Evolutionary conservation across 2,888 invertebrate species (phyloP).

Genomic region (Hoplodrina blanda): DNA sequence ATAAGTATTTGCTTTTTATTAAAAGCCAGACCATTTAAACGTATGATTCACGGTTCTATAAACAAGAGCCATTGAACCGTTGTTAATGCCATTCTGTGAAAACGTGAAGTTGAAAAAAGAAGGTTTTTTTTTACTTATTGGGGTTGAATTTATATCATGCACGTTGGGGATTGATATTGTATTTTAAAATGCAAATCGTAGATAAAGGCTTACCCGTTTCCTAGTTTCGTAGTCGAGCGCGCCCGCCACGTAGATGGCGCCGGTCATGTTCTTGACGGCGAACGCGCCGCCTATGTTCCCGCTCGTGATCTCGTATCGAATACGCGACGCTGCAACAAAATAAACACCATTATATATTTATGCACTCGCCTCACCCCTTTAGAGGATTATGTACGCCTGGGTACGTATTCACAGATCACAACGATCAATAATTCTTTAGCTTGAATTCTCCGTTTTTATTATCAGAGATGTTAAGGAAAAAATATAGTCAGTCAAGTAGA

Average conservation of each 20-base stretch:
- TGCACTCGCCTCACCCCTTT: conserved; percentile 31
- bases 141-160: conserved; percentile 25
- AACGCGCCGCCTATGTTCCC: conserved; percentile 99
- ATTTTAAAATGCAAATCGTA: conserved; percentile 48
- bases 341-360: conserved; percentile 67
- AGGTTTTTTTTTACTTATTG: conserved; percentile 25
- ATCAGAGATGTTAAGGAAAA: conserved; percentile 28
- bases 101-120: conserved; percentile 37
- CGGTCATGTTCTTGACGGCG: conserved; percentile 99
- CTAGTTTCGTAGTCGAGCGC: conserved; percentile 99
- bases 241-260: conserved; percentile 99
- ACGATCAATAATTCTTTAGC: conserved; percentile 41
- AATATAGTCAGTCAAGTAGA: conserved; percentile 44
- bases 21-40: conserved; percentile 43
- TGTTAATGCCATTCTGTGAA: conserved; percentile 41
- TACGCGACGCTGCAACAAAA: conserved; percentile 96
- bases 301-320: conserved; percentile 99
- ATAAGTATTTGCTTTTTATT: conserved; percentile 33
- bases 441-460: conserved; percentile 33
- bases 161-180: conserved; percentile 40
- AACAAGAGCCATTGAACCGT: conserved; percentile 51
- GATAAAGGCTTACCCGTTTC: conserved; percentile 94
- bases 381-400: conserved; percentile 35
- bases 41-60: conserved; percentile 44
- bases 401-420: conserved; percentile 41